Percentiles rank a stretch among this genome's conserved stretches.
Evolutionary conservation across 37 sponge, comb jelly and placozoan genomes (phyloP).

Genomic region (Hexactinellida sp.): DNA sequence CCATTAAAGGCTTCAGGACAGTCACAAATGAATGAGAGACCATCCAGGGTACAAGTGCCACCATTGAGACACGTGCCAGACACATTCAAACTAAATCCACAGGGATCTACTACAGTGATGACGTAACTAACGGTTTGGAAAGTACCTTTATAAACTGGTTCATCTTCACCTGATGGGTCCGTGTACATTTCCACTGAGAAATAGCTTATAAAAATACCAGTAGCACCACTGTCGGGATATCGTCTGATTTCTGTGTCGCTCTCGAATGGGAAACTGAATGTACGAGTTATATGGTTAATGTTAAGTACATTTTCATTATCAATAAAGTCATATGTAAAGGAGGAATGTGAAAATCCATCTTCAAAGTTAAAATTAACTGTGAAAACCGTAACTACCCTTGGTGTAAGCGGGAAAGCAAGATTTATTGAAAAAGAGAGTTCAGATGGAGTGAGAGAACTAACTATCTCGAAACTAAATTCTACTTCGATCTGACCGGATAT

Average conservation of each 20-base stretch:
- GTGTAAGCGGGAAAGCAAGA: not conserved
- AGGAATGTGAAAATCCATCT: not conserved
- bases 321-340: not conserved
- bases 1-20: conserved; percentile 2
- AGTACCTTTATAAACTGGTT: not conserved
- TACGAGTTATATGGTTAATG: not conserved
- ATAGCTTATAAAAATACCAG: not conserved
- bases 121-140: not conserved
- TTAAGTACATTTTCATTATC: not conserved
- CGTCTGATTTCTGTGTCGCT: not conserved
- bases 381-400: not conserved
- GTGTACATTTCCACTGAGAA: not conserved
- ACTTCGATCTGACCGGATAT: not conserved
- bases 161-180: not conserved
- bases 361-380: not conserved
- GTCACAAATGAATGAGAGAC: not conserved
- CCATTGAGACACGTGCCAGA: not conserved
- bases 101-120: not conserved
- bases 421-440: too few relatives aligned
- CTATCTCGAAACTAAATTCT: not conserved
- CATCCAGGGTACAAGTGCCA: not conserved
- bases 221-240: not conserved
- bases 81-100: not conserved
- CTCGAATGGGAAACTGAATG: not conserved
- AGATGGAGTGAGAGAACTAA: not conserved